Conservation (phyloP, 37 sponge, comb jelly and placozoan genomes). For the Tethya wilhelma region DNA sequence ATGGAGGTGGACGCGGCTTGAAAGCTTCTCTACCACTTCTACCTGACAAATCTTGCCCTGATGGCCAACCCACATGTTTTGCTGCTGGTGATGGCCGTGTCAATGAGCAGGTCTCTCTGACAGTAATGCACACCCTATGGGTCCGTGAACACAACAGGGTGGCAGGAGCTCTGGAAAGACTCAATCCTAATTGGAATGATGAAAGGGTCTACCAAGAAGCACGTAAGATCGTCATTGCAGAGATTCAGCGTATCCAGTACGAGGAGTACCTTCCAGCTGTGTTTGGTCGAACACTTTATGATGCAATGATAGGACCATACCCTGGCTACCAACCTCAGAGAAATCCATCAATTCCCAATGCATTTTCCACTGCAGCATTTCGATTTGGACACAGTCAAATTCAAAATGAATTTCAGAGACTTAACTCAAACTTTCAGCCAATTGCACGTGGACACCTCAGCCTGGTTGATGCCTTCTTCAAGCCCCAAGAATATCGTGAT, state of each 20-base stretch:
- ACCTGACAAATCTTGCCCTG: too few relatives aligned
- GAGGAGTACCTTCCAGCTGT: conserved; percentile 82
- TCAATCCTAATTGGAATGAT: conserved; percentile 75
- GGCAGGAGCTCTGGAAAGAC: conserved; percentile 37
- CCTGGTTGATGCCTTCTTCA: conserved; percentile 61
- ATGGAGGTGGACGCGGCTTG: too few relatives aligned
- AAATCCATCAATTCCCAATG: conserved; percentile 48
- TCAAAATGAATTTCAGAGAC: conserved; percentile 47
- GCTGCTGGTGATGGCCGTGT: conserved; percentile 83
- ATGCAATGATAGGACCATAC: conserved; percentile 10
- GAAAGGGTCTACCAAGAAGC: conserved; percentile 78
- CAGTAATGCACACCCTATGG: conserved; percentile 92
- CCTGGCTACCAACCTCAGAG: conserved; percentile 44
- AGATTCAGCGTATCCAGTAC: conserved; percentile 81
- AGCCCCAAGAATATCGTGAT: conserved; percentile 28
- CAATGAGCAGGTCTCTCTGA: conserved; percentile 80
- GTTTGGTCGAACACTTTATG: too few relatives aligned
- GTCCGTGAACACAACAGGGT: conserved; percentile 96
- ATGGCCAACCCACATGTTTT: too few relatives aligned
- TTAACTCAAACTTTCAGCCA: conserved; percentile 33
- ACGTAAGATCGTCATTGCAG: conserved; percentile 78
- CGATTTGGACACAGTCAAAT: conserved; percentile 84
- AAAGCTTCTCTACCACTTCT: too few relatives aligned
- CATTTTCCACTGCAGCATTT: conserved; percentile 75
- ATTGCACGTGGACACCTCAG: conserved; percentile 28